Percentiles rank a stretch among this genome's conserved stretches.
Conservation (phyloP, 2,888 invertebrate genomes). For the Synanthedon vespiformis region DNA sequence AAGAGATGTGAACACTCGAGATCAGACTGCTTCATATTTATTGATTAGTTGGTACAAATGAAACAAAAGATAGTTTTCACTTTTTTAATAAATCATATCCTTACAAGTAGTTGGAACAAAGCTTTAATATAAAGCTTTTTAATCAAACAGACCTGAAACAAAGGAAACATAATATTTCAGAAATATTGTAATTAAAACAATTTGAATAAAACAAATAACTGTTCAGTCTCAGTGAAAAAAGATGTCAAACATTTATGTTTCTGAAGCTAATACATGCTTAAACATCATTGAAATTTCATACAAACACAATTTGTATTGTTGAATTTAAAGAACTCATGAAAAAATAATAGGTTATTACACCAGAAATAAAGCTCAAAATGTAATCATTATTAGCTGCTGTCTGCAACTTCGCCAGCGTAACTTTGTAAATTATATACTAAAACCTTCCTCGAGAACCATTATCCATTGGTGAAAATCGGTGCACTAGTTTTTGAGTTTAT, state of each 20-base stretch:
- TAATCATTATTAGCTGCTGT: too few relatives aligned
- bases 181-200: slow-evolving; percentile 3
- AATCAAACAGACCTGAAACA: slow-evolving; percentile 82
- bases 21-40: too few relatives aligned
- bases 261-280: slow-evolving; percentile 73
- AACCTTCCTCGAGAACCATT: too few relatives aligned
- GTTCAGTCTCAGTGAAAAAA: slow-evolving; percentile 28
- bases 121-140: slow-evolving; percentile 63
- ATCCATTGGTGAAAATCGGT: too few relatives aligned
- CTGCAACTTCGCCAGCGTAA: too few relatives aligned
- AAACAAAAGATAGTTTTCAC: slow-evolving; percentile 18
- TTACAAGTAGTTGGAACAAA: slow-evolving; percentile 60
- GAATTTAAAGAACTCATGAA: too few relatives aligned
- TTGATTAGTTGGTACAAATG: slow-evolving; percentile 3
- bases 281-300: slow-evolving; percentile 43
- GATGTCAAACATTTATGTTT: slow-evolving; percentile 39
- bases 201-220: not conserved
- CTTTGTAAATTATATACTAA: too few relatives aligned
- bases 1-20: too few relatives aligned
- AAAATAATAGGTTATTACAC: too few relatives aligned
- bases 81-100: slow-evolving; percentile 50
- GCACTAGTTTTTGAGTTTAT: too few relatives aligned
- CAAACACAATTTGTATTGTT: too few relatives aligned
- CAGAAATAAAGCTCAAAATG: too few relatives aligned
- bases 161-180: slow-evolving; percentile 23